Evolutionary conservation across 64 coral and sea anemone genomes (phyloP).

Genomic region (Porites lutea): DNA sequence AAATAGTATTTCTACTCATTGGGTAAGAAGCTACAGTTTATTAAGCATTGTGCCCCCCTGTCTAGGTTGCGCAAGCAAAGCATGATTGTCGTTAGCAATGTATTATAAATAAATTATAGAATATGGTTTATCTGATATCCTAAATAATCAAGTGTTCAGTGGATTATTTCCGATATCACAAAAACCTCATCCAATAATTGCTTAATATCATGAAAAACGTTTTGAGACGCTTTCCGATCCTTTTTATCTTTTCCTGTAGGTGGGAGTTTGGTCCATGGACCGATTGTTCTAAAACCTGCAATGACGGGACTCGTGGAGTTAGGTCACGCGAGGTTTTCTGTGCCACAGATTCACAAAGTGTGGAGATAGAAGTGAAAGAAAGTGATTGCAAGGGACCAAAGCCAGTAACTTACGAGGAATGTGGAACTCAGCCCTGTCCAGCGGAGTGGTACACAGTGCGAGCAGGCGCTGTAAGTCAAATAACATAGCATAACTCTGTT

Average conservation of each 20-base stretch:
- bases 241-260: not conserved
- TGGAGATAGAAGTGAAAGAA: slow-evolving; percentile 32
- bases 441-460: slow-evolving; percentile 61
- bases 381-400: slow-evolving; percentile 25
- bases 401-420: slow-evolving; percentile 2
- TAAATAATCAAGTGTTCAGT: too few relatives aligned
- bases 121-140: too few relatives aligned
- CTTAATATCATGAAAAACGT: too few relatives aligned
- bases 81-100: too few relatives aligned
- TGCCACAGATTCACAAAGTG: slow-evolving; percentile 31
- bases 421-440: slow-evolving; percentile 43
- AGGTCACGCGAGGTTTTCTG: slow-evolving; percentile 55
- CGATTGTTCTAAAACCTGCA: slow-evolving; percentile 59
- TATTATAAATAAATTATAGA: too few relatives aligned
- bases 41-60: too few relatives aligned
- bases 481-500: not conserved
- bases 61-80: too few relatives aligned
- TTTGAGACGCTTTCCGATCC: not conserved
- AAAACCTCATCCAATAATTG: too few relatives aligned
- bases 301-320: slow-evolving; percentile 50
- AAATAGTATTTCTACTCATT: too few relatives aligned
- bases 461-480: slow-evolving; percentile 2
- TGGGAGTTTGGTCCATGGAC: slow-evolving; percentile 40
- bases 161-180: too few relatives aligned
- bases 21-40: too few relatives aligned